Evolutionary conservation across 1,140 invertebrate species (phyloP).

Genomic region (Lepidurus arcticus): DNA sequence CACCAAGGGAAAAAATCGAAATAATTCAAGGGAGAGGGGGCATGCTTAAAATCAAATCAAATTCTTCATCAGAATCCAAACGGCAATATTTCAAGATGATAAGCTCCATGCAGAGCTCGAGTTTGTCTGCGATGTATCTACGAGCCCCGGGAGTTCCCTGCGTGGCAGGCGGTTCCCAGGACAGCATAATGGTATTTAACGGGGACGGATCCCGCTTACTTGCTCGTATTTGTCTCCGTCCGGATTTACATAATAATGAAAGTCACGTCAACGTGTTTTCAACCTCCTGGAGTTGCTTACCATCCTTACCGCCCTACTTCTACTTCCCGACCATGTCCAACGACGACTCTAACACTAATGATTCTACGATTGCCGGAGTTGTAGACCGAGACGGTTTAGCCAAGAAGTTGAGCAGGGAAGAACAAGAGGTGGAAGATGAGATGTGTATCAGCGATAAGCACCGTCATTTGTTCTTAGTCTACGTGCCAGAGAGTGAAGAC

Average conservation of each 20-base stretch:
- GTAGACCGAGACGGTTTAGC: background rate
- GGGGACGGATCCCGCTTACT: constrained; percentile 4
- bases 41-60: background rate
- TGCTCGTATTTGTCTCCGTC: constrained; percentile 2
- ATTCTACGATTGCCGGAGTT: background rate
- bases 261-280: constrained; percentile 7
- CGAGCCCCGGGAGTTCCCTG: background rate
- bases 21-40: background rate
- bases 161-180: background rate
- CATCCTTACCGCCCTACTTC: background rate
- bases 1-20: background rate
- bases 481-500: background rate
- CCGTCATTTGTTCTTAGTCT: constrained; percentile 18
- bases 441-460: constrained; percentile 10
- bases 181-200: constrained; percentile 16
- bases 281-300: constrained; percentile 18
- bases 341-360: constrained; percentile 4
- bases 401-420: background rate
- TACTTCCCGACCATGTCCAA: background rate
- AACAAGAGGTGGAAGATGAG: constrained; percentile 14
- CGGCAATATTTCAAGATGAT: background rate
- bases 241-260: constrained; percentile 7
- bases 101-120: background rate
- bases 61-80: background rate
- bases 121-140: background rate